Conservation (phyloP, 2,888 invertebrate species). For the Yponomeuta cagnagella region DNA sequence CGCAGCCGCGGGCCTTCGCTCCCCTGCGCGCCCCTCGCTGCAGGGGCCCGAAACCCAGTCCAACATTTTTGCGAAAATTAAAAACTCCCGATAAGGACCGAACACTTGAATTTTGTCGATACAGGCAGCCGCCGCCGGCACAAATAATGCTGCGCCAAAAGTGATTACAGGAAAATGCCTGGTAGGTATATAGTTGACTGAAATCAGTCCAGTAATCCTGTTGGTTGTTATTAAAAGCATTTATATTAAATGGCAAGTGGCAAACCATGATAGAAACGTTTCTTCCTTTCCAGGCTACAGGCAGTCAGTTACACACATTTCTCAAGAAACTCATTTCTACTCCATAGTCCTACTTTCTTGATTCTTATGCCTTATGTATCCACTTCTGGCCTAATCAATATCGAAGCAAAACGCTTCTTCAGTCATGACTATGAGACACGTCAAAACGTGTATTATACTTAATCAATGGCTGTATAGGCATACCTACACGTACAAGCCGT, state of each 20-base stretch:
- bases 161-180: not conserved
- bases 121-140: not conserved
- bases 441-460: not conserved
- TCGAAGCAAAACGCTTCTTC: not conserved
- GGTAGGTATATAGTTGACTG: not conserved
- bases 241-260: too few relatives aligned
- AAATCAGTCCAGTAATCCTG: not conserved
- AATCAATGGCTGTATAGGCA: too few relatives aligned
- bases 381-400: not conserved
- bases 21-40: conserved; percentile 39
- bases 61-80: conserved; percentile 66
- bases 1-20: conserved; percentile 35
- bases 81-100: conserved; percentile 24
- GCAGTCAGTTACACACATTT: too few relatives aligned
- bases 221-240: not conserved
- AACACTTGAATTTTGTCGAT: not conserved
- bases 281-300: too few relatives aligned
- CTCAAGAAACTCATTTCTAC: too few relatives aligned
- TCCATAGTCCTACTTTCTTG: too few relatives aligned
- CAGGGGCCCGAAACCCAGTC: conserved; percentile 48
- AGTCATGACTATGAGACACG: not conserved
- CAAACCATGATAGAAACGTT: too few relatives aligned
- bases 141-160: not conserved
- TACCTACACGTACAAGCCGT: not conserved
- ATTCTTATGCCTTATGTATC: too few relatives aligned